phyloP scores from a whole-genome alignment of 2,888 invertebrate species.

The Gastrophysa polygoni region DNA sequence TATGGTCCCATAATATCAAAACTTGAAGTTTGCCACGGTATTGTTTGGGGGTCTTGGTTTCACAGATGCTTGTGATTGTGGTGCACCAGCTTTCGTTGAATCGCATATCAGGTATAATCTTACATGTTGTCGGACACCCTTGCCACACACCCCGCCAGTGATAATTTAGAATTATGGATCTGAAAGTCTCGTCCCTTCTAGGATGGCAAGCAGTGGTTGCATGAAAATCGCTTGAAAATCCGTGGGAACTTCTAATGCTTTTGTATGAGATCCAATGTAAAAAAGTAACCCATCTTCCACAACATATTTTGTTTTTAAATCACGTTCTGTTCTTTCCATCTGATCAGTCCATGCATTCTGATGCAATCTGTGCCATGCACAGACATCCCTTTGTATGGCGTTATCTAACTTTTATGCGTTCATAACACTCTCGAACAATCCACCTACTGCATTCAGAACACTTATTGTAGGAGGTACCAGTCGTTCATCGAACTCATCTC shows the following conservation, averaged over 20 bases:
- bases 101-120: slow-evolving; percentile 13
- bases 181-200: slow-evolving; percentile 34
- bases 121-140: slow-evolving; percentile 20
- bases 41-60: neutral
- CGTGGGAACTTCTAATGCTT: neutral
- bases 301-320: neutral
- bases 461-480: neutral
- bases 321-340: neutral
- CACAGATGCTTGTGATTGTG: slow-evolving; percentile 5
- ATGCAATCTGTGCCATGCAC: neutral
- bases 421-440: neutral
- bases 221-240: neutral
- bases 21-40: slow-evolving; percentile 9
- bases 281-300: neutral
- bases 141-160: slow-evolving; percentile 39
- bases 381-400: neutral
- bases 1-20: slow-evolving; percentile 14
- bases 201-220: slow-evolving; percentile 30
- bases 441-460: neutral
- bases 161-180: slow-evolving; percentile 30
- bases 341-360: neutral
- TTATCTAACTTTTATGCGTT: slow-evolving; percentile 27
- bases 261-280: neutral
- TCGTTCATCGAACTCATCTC: neutral
- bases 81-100: slow-evolving; percentile 4